Base-by-base conservation (phyloP, 2,797 vertebrate species). In the Chelon labrosus region DNA sequence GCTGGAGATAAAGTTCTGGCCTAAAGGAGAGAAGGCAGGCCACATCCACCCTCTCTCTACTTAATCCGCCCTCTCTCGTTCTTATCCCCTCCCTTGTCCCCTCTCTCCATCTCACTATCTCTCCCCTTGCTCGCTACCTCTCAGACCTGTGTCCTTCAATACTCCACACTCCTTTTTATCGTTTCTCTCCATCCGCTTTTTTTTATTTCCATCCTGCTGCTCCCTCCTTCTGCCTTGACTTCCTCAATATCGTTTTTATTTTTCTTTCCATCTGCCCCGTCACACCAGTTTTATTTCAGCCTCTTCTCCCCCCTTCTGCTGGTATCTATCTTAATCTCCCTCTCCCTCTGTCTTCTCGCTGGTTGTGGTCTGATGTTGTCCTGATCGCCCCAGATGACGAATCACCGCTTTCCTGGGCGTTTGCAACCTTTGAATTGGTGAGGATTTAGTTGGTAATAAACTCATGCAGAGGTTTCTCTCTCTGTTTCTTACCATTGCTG, bases 1-100 rank as follows among this genome's bases (percentile, higher is more conserved):
- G 79, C 74, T 44, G 8, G 47, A 90, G 91, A 93, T 93, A 93
- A 92, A 89, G 86, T 85, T 85, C 64, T 75, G 79, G 77, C 86
- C 85, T 83, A 64, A 85, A 85, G 78, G 73, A 72, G 52, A 72
- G 65, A 64, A 82, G 65, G 74, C 67, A 49, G 84, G 39, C 73
- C 76, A 54, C 82, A 75, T 80, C 81, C 80, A 58, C 80, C 70
- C 60, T 84, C 85, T 77, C 83, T 72, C 78, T 38, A 37, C 76
- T 77, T 88, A 84, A 83, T 83, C 85, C 71, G 7, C 80, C 74
- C 73, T 73, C 70, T 66, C 64, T 42, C 35, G 59, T 72, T 73
- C 72, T 83, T 71, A 72, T 74, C 73, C 74, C 60, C 73, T 79
- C 63, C 73, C 73, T 73, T 78, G 68, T 83, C 82, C 61, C 64